These are phyloP conservation scores for Stenolophus ochropezus DNA, from an alignment of 2,888 invertebrate species.

Conservation along the genomic window DNA sequence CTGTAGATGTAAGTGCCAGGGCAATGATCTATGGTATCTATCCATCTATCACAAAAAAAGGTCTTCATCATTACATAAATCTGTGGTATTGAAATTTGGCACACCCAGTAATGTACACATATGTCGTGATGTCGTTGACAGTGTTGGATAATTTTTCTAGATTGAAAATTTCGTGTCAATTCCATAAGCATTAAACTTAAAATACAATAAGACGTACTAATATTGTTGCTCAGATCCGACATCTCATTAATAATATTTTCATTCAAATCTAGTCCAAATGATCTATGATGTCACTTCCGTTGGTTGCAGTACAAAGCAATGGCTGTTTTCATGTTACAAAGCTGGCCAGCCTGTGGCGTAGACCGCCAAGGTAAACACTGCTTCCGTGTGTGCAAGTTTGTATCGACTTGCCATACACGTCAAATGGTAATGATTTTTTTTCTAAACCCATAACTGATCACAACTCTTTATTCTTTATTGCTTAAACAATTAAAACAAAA, in stretches of 20 bases:
- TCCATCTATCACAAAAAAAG: too few relatives aligned
- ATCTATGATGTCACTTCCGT: slow-evolving; percentile 15
- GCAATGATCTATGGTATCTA: too few relatives aligned
- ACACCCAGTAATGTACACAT: too few relatives aligned
- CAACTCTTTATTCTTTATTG: neutral
- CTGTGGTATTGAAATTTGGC: too few relatives aligned
- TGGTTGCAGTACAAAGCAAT: neutral
- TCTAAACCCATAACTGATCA: slow-evolving; percentile 1
- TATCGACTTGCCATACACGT: slow-evolving; percentile 29
- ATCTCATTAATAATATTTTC: neutral
- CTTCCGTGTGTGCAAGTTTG: slow-evolving; percentile 24
- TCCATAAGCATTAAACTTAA: too few relatives aligned
- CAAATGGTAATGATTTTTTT: slow-evolving; percentile 5
- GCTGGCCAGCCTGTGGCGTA: slow-evolving; percentile 4
- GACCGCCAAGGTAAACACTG: slow-evolving; percentile 22
- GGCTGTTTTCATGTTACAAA: slow-evolving; percentile 13
- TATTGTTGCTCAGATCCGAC: neutral
- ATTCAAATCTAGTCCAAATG: slow-evolving; percentile 14
- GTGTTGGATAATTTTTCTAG: too few relatives aligned
- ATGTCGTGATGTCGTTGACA: too few relatives aligned
- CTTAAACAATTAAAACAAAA: neutral
- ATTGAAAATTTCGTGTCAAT: too few relatives aligned
- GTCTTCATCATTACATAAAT: too few relatives aligned
- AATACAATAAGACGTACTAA: too few relatives aligned
- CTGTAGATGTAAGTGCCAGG: too few relatives aligned